Conservation (phyloP, 2,797 vertebrate species). For the Lutjanus campechanus region DNA sequence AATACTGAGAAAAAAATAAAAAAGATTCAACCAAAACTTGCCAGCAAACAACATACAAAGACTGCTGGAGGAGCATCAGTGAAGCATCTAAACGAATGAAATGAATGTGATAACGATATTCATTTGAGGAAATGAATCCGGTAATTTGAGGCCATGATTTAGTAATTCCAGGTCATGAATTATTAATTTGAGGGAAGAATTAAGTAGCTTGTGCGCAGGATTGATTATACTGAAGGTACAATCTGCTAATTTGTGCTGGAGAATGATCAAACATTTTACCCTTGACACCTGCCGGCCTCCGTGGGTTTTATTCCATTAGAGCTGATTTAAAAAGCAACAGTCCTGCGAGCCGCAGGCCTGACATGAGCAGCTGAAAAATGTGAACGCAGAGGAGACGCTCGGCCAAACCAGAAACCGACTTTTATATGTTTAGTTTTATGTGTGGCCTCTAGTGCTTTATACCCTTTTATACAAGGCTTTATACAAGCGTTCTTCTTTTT, state of each 20-base stretch:
- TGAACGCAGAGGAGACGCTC: too few species aligned
- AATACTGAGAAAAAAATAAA: too few species aligned
- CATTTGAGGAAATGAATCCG: slow-evolving; percentile 21
- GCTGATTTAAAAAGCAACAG: not conserved
- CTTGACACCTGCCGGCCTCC: slow-evolving; percentile 5
- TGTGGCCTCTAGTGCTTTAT: too few species aligned
- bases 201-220: slow-evolving; percentile 26
- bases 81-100: not conserved
- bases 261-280: slow-evolving; percentile 17
- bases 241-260: slow-evolving; percentile 26
- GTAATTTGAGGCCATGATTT: slow-evolving; percentile 27
- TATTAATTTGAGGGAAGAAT: slow-evolving; percentile 42
- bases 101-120: slow-evolving; percentile 20
- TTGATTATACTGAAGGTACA: slow-evolving; percentile 29
- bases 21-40: too few species aligned
- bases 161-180: slow-evolving; percentile 42
- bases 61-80: not conserved
- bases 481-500: too few species aligned
- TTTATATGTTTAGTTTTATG: too few species aligned
- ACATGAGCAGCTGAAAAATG: not conserved
- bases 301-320: not conserved
- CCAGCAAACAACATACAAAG: not conserved
- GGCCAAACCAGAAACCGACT: too few species aligned
- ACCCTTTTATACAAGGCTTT: too few species aligned
- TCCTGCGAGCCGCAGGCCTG: not conserved